phyloP scores from a whole-genome alignment of 2,797 vertebrate genomes.

The Chrysocyon brachyurus region DNA sequence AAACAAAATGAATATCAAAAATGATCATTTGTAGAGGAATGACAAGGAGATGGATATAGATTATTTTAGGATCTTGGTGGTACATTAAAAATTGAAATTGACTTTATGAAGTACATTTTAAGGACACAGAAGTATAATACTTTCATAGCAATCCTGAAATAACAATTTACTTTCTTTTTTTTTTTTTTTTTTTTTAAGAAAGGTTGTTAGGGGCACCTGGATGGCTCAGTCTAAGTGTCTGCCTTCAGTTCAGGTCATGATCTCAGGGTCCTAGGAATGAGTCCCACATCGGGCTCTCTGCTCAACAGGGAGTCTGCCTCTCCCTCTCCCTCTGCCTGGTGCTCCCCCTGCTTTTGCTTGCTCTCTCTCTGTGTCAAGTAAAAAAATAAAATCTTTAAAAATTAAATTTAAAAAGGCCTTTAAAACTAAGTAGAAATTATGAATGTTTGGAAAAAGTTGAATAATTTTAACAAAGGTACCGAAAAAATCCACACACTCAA shows the following conservation, averaged over 20 bases:
- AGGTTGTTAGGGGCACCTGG: too few relatives aligned
- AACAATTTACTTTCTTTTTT: neutral
- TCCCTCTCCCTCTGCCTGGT: too few relatives aligned
- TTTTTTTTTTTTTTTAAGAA: too few relatives aligned
- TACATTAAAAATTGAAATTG: neutral
- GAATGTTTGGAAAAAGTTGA: neutral
- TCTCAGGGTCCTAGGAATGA: too few relatives aligned
- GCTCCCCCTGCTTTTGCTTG: too few relatives aligned
- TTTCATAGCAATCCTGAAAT: neutral
- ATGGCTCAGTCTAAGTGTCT: too few relatives aligned
- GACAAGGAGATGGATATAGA: neutral
- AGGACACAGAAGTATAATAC: neutral
- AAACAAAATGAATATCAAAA: neutral
- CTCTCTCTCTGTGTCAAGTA: too few relatives aligned
- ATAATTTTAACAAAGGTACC: slow-evolving; percentile 8
- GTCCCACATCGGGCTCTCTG: too few relatives aligned
- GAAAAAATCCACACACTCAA: neutral
- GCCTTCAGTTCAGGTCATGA: too few relatives aligned
- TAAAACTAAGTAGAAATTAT: slow-evolving; percentile 31
- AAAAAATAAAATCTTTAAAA: too few relatives aligned
- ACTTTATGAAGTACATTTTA: slow-evolving; percentile 22
- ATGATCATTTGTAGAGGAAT: neutral
- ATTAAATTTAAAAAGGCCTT: neutral
- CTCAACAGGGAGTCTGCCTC: too few relatives aligned
- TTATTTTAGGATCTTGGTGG: slow-evolving; percentile 46